Conservation (phyloP, 35 echinoderm and acorn worm species). For the Lytechinus pictus region DNA sequence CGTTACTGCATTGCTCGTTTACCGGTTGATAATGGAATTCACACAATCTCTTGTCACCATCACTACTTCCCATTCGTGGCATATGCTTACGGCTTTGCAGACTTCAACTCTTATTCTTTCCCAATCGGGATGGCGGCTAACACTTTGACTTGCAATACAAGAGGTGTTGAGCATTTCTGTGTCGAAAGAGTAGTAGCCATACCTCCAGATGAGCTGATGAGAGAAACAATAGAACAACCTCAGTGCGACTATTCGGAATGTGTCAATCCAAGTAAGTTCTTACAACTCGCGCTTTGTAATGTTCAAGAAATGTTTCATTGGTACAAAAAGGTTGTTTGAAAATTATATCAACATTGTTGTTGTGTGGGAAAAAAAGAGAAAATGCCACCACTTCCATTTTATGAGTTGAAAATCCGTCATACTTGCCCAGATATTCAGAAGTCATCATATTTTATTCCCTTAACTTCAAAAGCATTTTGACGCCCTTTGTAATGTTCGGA, state of each 20-base stretch:
- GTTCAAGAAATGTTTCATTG: no score
- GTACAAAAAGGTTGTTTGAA: no score
- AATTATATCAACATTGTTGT: no score
- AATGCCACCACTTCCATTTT: no score
- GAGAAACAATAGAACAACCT: not conserved
- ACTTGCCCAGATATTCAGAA: no score
- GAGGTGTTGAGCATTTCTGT: conserved; percentile 45
- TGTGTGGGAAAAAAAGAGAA: no score
- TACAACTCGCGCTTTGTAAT: not conserved
- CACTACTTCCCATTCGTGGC: conserved; percentile 42
- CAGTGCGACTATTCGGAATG: conserved; percentile 41
- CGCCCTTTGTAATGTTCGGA: no score
- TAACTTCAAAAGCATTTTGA: no score
- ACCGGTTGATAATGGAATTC: conserved; percentile 19
- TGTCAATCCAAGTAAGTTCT: conserved; percentile 21
- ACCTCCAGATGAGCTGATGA: not conserved
- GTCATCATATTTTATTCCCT: no score
- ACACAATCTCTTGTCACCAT: conserved; percentile 1
- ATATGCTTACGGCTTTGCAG: conserved; percentile 57
- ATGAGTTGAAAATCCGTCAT: no score
- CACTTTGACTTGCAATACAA: conserved; percentile 22
- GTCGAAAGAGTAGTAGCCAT: conserved; percentile 29
- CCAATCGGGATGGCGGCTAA: conserved; percentile 49
- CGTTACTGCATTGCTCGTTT: conserved; percentile 34
- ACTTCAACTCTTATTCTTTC: conserved; percentile 49